These are phyloP conservation scores for Strix uralensis DNA, from an alignment of 2,113 vertebrate genomes.

Conservation along the genomic window DNA sequence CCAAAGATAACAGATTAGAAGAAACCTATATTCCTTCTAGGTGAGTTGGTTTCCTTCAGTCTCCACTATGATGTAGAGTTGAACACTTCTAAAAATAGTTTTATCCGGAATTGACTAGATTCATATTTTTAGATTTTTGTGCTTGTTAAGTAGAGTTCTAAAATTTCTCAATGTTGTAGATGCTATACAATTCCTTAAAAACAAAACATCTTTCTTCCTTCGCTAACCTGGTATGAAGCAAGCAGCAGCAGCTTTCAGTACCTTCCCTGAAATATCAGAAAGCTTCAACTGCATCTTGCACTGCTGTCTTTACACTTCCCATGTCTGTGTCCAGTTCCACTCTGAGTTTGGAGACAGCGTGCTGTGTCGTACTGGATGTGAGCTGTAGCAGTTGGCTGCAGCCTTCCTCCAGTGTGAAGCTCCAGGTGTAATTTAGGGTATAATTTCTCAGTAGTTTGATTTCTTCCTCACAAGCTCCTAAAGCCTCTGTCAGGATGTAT, in stretches of 20 bases:
- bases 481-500: background rate
- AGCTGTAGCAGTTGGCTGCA: background rate
- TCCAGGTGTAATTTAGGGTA: background rate
- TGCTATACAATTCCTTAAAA: background rate
- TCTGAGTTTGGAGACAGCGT: background rate
- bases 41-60: conserved; percentile 39
- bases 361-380: no score
- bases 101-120: background rate
- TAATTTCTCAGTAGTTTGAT: background rate
- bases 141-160: background rate
- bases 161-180: background rate
- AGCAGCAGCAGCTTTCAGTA: background rate
- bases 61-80: background rate
- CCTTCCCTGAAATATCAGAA: background rate
- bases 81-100: background rate
- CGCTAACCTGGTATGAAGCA: background rate
- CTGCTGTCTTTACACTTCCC: rapidly evolving
- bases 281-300: background rate
- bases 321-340: background rate
- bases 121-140: background rate
- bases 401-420: background rate
- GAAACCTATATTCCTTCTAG: conserved; percentile 30
- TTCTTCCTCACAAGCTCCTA: background rate
- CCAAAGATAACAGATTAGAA: conserved; percentile 43
- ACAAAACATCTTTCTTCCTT: background rate